phyloP scores from a whole-genome alignment of 2,113 vertebrate species.

The Cettia cetti region DNA sequence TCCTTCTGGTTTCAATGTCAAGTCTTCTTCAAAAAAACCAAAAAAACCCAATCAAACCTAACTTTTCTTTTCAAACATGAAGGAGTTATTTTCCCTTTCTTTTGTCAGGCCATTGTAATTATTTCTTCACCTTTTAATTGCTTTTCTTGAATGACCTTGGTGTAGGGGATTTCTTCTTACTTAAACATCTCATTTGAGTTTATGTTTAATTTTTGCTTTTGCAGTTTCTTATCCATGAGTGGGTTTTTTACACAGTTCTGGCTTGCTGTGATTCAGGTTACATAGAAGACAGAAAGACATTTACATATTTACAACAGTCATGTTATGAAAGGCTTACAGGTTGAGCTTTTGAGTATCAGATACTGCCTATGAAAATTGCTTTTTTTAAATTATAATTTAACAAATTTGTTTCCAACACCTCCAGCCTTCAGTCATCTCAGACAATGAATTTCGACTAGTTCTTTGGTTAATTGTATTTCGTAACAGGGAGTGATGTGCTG shows the following conservation, averaged over 20 bases:
- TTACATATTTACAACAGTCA: not conserved
- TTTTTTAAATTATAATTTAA: not conserved
- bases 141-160: not conserved
- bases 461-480: not conserved
- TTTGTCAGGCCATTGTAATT: not conserved
- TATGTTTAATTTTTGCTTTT: not conserved
- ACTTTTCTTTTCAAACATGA: not conserved
- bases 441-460: not conserved
- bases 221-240: fast-evolving
- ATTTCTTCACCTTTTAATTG: not conserved
- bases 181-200: not conserved
- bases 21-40: not conserved
- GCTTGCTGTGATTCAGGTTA: not conserved
- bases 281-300: not conserved
- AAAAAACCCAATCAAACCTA: not conserved
- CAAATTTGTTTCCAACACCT: not conserved
- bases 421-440: not conserved
- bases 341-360: not conserved
- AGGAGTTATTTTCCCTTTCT: not conserved
- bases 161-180: not conserved
- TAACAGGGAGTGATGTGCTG: not conserved
- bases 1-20: not conserved
- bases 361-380: not conserved
- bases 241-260: not conserved
- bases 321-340: not conserved